phyloP scores from a whole-genome alignment of 2,888 invertebrate species.

The Amiota minor region DNA sequence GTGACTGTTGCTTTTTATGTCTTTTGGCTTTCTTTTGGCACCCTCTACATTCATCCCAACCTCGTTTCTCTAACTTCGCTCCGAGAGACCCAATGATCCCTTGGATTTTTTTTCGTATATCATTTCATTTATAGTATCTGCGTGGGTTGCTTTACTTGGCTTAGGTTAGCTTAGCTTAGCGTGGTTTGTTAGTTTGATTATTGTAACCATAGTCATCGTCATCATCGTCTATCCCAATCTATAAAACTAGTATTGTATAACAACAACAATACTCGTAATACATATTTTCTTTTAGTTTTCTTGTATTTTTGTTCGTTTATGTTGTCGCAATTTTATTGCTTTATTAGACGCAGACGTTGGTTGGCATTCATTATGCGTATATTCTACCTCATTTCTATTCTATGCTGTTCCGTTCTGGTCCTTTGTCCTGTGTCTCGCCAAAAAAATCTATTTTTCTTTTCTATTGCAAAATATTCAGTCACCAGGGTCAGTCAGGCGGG shows the following conservation, averaged over 20 bases:
- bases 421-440: too few relatives aligned
- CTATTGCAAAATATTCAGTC: too few relatives aligned
- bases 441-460: too few relatives aligned
- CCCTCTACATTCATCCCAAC: not conserved
- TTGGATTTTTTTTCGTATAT: constrained; percentile 7
- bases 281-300: not conserved
- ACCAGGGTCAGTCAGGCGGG: not conserved
- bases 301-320: constrained; percentile 3
- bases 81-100: too few relatives aligned
- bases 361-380: constrained; percentile 1
- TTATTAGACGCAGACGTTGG: constrained; percentile 15
- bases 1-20: not conserved
- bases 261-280: too few relatives aligned
- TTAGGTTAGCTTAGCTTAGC: not conserved
- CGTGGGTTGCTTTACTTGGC: constrained; percentile 3
- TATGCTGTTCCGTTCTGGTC: too few relatives aligned
- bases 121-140: constrained; percentile 7
- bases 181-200: constrained; percentile 31
- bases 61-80: not conserved
- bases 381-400: not conserved
- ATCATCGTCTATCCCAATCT: not conserved
- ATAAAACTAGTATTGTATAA: too few relatives aligned
- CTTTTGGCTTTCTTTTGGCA: not conserved
- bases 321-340: constrained; percentile 24
- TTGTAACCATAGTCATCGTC: constrained; percentile 33